phyloP scores from a whole-genome alignment of 2,113 vertebrate genomes.

The Dicerorhinus sumatrensis region DNA sequence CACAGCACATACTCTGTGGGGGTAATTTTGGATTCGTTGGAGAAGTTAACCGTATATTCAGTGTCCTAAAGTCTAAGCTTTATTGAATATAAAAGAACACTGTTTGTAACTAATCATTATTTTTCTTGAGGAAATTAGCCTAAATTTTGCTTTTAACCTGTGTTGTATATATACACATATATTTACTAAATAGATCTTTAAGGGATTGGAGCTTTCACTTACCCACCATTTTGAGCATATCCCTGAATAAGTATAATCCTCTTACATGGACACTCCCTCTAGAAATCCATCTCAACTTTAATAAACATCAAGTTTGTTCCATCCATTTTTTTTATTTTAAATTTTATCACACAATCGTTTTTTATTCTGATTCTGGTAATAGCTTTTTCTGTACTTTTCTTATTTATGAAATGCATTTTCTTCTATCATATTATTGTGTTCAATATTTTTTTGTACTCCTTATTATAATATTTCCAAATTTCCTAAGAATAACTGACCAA shows the following conservation, averaged over 20 bases:
- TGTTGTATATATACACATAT: too few relatives aligned
- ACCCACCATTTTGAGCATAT: background rate
- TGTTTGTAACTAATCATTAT: background rate
- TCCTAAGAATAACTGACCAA: background rate
- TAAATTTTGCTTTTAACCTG: background rate
- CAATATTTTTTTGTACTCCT: background rate
- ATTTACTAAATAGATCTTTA: background rate
- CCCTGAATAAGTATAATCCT: background rate
- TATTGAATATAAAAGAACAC: background rate
- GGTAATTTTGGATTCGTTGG: background rate
- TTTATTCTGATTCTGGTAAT: background rate
- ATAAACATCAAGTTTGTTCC: background rate
- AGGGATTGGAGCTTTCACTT: background rate
- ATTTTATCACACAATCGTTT: background rate
- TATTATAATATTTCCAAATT: background rate
- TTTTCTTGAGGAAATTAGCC: background rate
- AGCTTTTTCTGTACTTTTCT: background rate
- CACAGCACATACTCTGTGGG: background rate
- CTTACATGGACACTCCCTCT: background rate
- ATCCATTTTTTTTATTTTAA: background rate
- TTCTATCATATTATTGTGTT: background rate
- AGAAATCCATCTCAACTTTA: background rate
- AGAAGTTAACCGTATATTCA: background rate
- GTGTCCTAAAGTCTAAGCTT: background rate
- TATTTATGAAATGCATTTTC: background rate